phyloP scores from a whole-genome alignment of 2,113 vertebrate genomes.

The Megalops atlanticus region DNA sequence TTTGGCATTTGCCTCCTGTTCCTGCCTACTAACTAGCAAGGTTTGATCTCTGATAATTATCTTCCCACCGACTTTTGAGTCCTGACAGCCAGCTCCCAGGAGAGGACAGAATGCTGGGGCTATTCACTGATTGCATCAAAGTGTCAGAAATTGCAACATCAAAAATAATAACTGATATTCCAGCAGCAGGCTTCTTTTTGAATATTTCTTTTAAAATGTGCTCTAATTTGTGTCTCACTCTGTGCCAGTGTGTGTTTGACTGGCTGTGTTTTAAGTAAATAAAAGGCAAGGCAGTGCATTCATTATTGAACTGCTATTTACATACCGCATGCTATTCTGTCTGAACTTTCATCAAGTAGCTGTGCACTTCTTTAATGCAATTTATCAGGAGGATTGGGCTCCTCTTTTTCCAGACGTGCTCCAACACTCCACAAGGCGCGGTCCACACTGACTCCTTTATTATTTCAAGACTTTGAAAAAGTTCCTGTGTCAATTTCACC shows the following conservation, averaged over 20 bases:
- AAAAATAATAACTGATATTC: constrained; percentile 86
- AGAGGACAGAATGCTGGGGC: constrained; percentile 72
- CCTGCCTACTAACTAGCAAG: constrained; percentile 84
- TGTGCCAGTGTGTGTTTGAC: constrained; percentile 67
- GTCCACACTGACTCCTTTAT: background rate
- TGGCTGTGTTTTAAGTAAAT: constrained; percentile 73
- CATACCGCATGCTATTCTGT: constrained; percentile 69
- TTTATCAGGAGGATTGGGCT: constrained; percentile 18
- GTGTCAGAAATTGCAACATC: constrained; percentile 85
- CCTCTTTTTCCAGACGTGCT: constrained; percentile 4
- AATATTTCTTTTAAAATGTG: constrained; percentile 77
- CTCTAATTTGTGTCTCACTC: constrained; percentile 73
- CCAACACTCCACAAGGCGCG: background rate
- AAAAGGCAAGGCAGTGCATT: constrained; percentile 74
- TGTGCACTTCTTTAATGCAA: constrained; percentile 57
- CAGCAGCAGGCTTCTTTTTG: constrained; percentile 67
- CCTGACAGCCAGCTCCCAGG: constrained; percentile 82
- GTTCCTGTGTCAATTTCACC: background rate
- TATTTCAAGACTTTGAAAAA: background rate
- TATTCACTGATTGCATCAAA: constrained; percentile 77
- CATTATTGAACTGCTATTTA: constrained; percentile 75
- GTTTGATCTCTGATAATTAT: constrained; percentile 96
- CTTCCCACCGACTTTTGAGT: constrained; percentile 80
- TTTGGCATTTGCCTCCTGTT: constrained; percentile 80
- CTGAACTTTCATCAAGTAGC: constrained; percentile 71